These are phyloP conservation scores for Epinotia bilunana DNA, from an alignment of 2,888 invertebrate species.

Conservation along the genomic window DNA sequence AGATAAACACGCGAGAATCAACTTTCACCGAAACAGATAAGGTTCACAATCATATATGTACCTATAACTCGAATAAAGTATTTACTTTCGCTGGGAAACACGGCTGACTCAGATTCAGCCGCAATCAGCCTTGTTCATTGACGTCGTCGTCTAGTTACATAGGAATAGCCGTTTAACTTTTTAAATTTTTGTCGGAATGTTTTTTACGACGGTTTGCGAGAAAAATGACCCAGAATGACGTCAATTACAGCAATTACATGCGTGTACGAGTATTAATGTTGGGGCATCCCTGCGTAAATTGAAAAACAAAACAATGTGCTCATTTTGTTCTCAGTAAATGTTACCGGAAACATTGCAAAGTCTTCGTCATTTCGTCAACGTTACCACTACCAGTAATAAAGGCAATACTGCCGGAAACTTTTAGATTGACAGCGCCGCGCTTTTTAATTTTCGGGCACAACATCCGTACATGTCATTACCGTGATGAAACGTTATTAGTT, in stretches of 20 bases:
- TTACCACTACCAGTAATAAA: no score
- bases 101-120: slow-evolving; percentile 4
- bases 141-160: not conserved
- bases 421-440: no score
- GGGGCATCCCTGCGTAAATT: not conserved
- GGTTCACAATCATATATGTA: not conserved
- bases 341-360: no score
- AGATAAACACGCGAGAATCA: not conserved
- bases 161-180: not conserved
- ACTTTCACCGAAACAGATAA: not conserved
- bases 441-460: no score
- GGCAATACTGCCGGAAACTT: no score
- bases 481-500: no score
- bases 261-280: not conserved
- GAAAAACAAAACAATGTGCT: not conserved
- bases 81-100: slow-evolving; percentile 23
- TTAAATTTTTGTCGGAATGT: slow-evolving; percentile 6
- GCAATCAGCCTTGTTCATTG: not conserved
- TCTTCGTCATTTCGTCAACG: no score
- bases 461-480: no score
- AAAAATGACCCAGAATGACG: slow-evolving; percentile 8
- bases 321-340: no score
- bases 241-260: not conserved
- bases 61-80: not conserved
- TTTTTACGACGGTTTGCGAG: slow-evolving; percentile 18